A percentile compares a stretch with the other conserved stretches of the same genome.
phyloP scores from a whole-genome alignment of 2,113 vertebrate species.

The Seriola quinqueradiata region DNA sequence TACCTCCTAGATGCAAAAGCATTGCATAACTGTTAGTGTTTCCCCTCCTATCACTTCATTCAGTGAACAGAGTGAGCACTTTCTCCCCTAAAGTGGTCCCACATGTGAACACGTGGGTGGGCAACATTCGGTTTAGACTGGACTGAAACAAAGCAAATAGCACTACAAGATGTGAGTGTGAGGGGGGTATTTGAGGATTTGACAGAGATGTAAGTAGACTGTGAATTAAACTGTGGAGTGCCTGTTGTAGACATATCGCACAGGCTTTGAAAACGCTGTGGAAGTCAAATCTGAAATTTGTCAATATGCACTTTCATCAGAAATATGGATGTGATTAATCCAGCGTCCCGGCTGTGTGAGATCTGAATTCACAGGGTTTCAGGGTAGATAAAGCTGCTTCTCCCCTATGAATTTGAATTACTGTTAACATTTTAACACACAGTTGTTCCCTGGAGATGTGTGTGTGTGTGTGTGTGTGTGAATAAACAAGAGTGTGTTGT shows the following conservation, averaged over 20 bases:
- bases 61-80: conserved; percentile 19
- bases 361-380: background rate
- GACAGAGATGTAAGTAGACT: conserved; percentile 18
- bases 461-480: background rate
- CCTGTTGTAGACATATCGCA: background rate
- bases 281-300: conserved; percentile 6
- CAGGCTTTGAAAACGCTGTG: conserved; percentile 9
- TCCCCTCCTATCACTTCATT: conserved; percentile 25
- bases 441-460: conserved; percentile 5
- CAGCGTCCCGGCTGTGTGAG: background rate
- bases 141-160: conserved; percentile 47
- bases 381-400: background rate
- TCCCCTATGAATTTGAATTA: conserved; percentile 10
- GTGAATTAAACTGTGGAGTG: conserved; percentile 21
- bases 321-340: background rate
- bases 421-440: background rate
- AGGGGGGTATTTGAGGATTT: conserved; percentile 6
- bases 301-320: conserved; percentile 1
- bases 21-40: conserved; percentile 20
- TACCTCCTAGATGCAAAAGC: conserved; percentile 23
- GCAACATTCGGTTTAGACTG: conserved; percentile 36
- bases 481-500: background rate
- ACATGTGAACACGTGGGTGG: conserved; percentile 70
- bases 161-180: conserved; percentile 6
- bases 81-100: conserved; percentile 61